Evolutionary conservation across 2,113 vertebrate species (phyloP), one percentile per base, ranked within the genome.

Genomic region (Myrmophylax atrothorax): DNA sequence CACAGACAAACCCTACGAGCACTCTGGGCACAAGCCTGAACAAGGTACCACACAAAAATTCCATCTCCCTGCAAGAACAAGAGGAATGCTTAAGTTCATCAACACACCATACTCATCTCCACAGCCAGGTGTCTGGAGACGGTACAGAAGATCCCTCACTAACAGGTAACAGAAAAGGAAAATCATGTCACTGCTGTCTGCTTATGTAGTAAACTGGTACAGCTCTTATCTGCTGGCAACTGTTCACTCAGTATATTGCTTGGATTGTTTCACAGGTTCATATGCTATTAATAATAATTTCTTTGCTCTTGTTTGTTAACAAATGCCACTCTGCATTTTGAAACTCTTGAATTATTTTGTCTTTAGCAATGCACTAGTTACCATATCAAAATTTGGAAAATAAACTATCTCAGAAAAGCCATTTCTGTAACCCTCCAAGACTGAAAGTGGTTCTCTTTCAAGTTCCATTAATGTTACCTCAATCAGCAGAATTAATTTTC

Each of bases 101-200:
- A 1, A 94, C 91, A 42, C 94, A 44, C 17, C 94, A 14, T 12
- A 35, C 86, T 63, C 96, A 93, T 18, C 76, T 91, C 26, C 93
- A 94, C 5, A 37, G 67, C 53, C 97, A 95, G 20, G 50, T 64
- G 7, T 46, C 95, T 46, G 96, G 97, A 77, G 97, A 98, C 8
- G 96, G 96, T 18, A 98, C 90, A 2, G 97, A 98, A 91, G 98
- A 98, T 46, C 96, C 97, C 6, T 98, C 97, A 2, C 91, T 98
- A 90, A 97, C 98, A 98, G 98, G 98, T 98, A 98, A 98, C 84
- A 97, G 89, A 90, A 96, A 80, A 75, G 94, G 82, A 91, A 96
- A 97, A 96, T 94, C 96, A 24, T 75, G 89, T 64, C 91, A 42
- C n/a, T 98, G 98, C 97, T 98, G 98, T 89, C 90, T 42, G 6